Evolutionary conservation across 1,140 invertebrate species (phyloP).

Genomic region (Bombus vancouverensis): DNA sequence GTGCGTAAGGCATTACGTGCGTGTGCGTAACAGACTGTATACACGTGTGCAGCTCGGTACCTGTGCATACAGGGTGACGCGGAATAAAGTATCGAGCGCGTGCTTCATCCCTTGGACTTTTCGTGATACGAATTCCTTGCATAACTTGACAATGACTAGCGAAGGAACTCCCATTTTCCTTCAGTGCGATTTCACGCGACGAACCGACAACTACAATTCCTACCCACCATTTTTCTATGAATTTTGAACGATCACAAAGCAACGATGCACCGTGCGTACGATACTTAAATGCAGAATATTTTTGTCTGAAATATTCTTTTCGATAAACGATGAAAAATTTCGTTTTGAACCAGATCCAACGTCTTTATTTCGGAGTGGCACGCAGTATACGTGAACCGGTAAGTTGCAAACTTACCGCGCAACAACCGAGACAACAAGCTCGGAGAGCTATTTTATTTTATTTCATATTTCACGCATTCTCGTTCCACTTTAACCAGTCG

Average conservation of each 20-base stretch:
- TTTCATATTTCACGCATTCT: slow-evolving; percentile 1
- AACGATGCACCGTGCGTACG: neutral
- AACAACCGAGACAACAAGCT: neutral
- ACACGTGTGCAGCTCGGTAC: slow-evolving; percentile 57
- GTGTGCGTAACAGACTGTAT: slow-evolving; percentile 50
- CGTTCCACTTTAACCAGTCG: neutral
- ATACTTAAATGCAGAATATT: neutral
- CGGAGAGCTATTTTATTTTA: neutral
- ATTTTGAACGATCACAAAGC: neutral
- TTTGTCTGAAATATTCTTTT: neutral
- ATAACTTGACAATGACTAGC: slow-evolving; percentile 17
- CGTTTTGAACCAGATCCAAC: no score
- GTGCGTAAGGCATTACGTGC: slow-evolving; percentile 60
- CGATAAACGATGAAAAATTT: neutral
- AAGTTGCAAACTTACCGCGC: neutral
- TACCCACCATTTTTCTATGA: neutral
- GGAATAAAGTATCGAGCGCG: neutral
- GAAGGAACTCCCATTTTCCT: neutral
- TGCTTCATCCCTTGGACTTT: neutral
- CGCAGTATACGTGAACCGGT: neutral
- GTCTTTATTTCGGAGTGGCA: no score
- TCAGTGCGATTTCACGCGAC: neutral
- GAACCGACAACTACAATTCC: no score
- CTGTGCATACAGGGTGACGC: slow-evolving; percentile 66
- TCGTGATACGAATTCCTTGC: slow-evolving; percentile 25